These are phyloP conservation scores for Halyomorpha halys DNA, from an alignment of 1,140 invertebrate genomes.

Conservation along the genomic window DNA sequence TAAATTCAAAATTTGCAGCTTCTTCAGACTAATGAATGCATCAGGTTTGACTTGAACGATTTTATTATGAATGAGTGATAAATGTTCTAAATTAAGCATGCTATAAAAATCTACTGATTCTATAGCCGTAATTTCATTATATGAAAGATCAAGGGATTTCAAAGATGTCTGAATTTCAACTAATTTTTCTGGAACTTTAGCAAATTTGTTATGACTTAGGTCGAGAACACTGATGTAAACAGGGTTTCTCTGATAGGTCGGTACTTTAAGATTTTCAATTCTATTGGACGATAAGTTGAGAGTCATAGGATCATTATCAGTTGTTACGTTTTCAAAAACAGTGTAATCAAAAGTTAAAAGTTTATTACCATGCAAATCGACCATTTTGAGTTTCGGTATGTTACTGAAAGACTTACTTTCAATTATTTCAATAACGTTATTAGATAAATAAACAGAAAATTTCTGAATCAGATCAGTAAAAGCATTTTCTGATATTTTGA, in stretches of 20 bases:
- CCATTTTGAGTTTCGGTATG: slow-evolving; percentile 52
- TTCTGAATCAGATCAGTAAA: slow-evolving; percentile 57
- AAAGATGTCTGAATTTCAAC: slow-evolving; percentile 47
- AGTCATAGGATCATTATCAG: slow-evolving; percentile 45
- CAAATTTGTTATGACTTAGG: slow-evolving; percentile 54
- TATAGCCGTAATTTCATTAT: slow-evolving; percentile 60
- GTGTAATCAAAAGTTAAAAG: slow-evolving; percentile 53
- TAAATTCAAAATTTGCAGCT: slow-evolving; percentile 66
- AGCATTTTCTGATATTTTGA: slow-evolving; percentile 41
- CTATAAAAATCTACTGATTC: slow-evolving; percentile 59
- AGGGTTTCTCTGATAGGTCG: slow-evolving; percentile 35
- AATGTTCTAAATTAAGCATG: slow-evolving; percentile 56
- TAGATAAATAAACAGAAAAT: slow-evolving; percentile 54
- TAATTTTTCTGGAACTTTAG: slow-evolving; percentile 52
- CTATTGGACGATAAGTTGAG: slow-evolving; percentile 60
- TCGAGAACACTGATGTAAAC: slow-evolving; percentile 54
- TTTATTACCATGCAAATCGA: slow-evolving; percentile 63
- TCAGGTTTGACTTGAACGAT: slow-evolving; percentile 56
- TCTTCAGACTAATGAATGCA: slow-evolving; percentile 60
- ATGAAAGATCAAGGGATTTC: slow-evolving; percentile 54
- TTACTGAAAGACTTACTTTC: slow-evolving; percentile 53
- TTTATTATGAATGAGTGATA: slow-evolving; percentile 62
- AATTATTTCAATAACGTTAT: slow-evolving; percentile 51
- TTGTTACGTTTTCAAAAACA: slow-evolving; percentile 53
- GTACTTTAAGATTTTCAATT: slow-evolving; percentile 45